phyloP scores from a whole-genome alignment of 1,140 invertebrate species.

The Melitaea cinxia region DNA sequence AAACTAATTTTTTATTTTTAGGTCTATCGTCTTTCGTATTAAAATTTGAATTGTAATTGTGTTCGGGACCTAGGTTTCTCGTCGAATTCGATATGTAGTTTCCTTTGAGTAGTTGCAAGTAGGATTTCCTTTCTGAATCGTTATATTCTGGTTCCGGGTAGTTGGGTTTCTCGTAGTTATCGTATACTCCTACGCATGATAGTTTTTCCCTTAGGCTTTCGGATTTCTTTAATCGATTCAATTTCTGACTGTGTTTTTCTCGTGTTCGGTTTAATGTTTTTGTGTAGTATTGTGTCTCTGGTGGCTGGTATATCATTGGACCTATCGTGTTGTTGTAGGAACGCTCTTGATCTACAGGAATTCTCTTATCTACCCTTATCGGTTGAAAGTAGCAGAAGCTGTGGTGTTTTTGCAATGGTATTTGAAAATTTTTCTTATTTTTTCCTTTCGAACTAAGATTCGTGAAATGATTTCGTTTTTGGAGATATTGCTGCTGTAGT shows the following conservation, averaged over 20 bases:
- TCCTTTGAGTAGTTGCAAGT: slow-evolving; percentile 74
- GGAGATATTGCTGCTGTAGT: slow-evolving; percentile 79
- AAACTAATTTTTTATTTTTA: slow-evolving; percentile 79
- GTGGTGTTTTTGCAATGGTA: slow-evolving; percentile 86
- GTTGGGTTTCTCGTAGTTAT: slow-evolving; percentile 71
- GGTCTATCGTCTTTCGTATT: slow-evolving; percentile 67
- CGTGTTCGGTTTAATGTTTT: slow-evolving; percentile 76
- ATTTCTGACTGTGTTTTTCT: slow-evolving; percentile 73
- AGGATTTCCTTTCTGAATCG: slow-evolving; percentile 77
- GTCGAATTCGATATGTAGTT: slow-evolving; percentile 77
- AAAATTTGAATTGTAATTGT: slow-evolving; percentile 64
- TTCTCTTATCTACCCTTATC: slow-evolving; percentile 77
- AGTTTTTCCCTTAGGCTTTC: slow-evolving; percentile 78
- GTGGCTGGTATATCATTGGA: slow-evolving; percentile 69
- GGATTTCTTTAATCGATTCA: slow-evolving; percentile 76
- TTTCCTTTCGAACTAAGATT: slow-evolving; percentile 77
- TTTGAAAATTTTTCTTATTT: slow-evolving; percentile 83
- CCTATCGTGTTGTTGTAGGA: slow-evolving; percentile 79
- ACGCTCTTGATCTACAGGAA: slow-evolving; percentile 69
- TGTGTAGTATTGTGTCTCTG: slow-evolving; percentile 74
- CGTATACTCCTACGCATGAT: slow-evolving; percentile 77
- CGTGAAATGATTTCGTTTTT: slow-evolving; percentile 77
- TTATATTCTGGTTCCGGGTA: slow-evolving; percentile 80
- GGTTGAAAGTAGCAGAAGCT: slow-evolving; percentile 86
- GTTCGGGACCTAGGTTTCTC: slow-evolving; percentile 65